Evolutionary conservation across 2,113 vertebrate species (phyloP).

Genomic region (Anser brachyrhynchus): DNA sequence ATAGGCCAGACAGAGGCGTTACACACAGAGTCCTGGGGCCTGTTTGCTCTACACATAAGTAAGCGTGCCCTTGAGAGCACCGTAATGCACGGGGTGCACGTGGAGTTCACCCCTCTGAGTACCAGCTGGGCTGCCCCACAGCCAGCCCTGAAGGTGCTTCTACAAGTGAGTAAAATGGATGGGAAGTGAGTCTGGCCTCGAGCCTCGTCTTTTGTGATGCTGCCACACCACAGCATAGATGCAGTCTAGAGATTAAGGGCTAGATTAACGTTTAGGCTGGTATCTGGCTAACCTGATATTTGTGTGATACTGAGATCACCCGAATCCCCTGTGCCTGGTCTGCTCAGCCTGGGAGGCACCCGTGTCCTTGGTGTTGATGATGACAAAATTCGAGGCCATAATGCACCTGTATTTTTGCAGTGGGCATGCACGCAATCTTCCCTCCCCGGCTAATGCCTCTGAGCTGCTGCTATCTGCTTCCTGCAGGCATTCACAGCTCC

Average conservation of each 20-base stretch:
- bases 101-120: neutral
- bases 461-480: neutral
- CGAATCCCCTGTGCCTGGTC: neutral
- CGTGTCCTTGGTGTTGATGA: neutral
- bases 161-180: neutral
- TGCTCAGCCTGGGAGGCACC: neutral
- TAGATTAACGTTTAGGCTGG: neutral
- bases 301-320: neutral
- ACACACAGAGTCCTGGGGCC: neutral
- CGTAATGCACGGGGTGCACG: accelerated
- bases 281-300: neutral
- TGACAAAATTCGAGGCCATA: neutral
- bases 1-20: neutral
- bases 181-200: neutral
- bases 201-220: neutral
- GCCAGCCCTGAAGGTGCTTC: neutral
- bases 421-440: neutral
- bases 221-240: neutral
- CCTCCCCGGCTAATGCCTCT: neutral
- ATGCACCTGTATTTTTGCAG: neutral
- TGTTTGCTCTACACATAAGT: neutral
- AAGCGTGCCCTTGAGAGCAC: neutral
- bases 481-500: neutral
- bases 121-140: neutral
- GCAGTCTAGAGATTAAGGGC: neutral